Base-by-base conservation (phyloP, 1,140 invertebrate species). In the Zaprionus lachaisei region DNA sequence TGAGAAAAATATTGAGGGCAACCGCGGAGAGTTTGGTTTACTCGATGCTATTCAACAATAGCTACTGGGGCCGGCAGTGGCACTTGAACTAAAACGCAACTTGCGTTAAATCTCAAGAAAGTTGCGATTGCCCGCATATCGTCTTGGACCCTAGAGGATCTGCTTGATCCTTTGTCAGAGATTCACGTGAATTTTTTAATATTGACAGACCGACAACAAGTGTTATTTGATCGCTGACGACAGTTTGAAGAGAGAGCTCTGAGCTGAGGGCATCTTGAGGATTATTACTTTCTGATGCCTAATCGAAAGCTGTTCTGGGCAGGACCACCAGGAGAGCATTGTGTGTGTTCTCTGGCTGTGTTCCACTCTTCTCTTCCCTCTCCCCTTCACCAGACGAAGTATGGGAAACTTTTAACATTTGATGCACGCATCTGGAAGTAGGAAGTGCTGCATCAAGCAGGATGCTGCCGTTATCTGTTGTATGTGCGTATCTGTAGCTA, bases 31-130 rank as follows among this genome's bases (percentile, higher is more conserved):
- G 47, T 12, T 51, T n/a, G 47, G 47, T 51, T 78, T 58, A 55
- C 77, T 22, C 47, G 72, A 67, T 60, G 31, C 51, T 14, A 34
- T 47, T 38, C 69, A 84, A 84, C 81, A 83, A 83, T 67, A 72
- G 51, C 54, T 68, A 14, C 49, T 31, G 20, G 31, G 37, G 38
- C 12, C 6, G 56, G n/a, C n/a, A 37, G 60, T 38, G 64, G 9
- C 17, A 69, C 65, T 80, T 37, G 26, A 71, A 69, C 65, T 87
- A 47, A 74, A 87, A 84, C 77, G 78, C 78, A 90, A 83, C 89
- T 91, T 91, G 89, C 89, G 89, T 91, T 91, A 91, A 91, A 91
- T 89, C 89, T 91, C 84, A 91, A 91, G 83, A 91, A 91, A 86
- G 86, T 90, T 86, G 85, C 84, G 80, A 92, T 91, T 91, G 89